Percentiles rank a stretch among this genome's conserved stretches.
Conservation (phyloP, 1,140 invertebrate genomes). For the Papilio glaucus region DNA sequence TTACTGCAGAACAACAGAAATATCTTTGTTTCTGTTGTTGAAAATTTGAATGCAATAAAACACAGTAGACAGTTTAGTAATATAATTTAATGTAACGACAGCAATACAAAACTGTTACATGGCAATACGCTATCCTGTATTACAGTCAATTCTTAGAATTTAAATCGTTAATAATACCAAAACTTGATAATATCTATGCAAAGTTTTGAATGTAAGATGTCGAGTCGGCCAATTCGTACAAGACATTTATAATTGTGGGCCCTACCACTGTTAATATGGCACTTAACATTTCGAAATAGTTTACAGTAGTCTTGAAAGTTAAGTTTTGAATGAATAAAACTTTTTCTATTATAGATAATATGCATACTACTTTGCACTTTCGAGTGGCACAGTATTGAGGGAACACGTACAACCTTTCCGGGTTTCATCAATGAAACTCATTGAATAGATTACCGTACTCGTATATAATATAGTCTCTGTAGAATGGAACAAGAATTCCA, state of each 20-base stretch:
- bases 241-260: too few relatives aligned
- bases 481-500: slow-evolving; percentile 38
- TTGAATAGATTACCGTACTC: slow-evolving; percentile 34
- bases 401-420: slow-evolving; percentile 28
- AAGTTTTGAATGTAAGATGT: not conserved
- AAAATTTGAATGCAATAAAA: slow-evolving; percentile 6
- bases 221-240: too few relatives aligned
- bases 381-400: not conserved
- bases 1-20: too few relatives aligned
- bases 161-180: not conserved
- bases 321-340: too few relatives aligned
- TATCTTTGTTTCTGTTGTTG: not conserved
- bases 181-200: not conserved
- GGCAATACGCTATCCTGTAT: not conserved
- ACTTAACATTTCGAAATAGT: too few relatives aligned
- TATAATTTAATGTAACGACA: not conserved
- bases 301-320: too few relatives aligned
- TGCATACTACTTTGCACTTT: not conserved
- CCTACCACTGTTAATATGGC: too few relatives aligned
- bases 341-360: too few relatives aligned
- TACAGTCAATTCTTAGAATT: not conserved
- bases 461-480: slow-evolving; percentile 18
- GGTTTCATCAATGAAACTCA: slow-evolving; percentile 37
- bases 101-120: not conserved
- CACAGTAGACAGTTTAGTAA: not conserved